Evolutionary conservation across 2,888 invertebrate genomes (phyloP), one percentile per base, ranked within the genome.

Genomic region (Stenodera caucasica): DNA sequence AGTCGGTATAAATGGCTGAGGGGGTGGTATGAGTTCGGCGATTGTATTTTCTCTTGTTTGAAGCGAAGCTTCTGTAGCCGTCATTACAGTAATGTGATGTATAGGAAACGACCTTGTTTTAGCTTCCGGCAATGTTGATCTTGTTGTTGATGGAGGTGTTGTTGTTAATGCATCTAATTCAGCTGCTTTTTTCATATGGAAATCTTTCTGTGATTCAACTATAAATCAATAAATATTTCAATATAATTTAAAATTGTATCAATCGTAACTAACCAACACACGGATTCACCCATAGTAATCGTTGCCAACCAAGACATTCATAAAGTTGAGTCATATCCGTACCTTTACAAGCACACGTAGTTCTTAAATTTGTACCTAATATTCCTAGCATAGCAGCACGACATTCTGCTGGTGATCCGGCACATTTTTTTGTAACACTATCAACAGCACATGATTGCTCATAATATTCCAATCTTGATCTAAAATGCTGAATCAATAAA

Each of bases 381-480:
- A 95, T 94, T 14, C 92, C 92, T 55, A 95, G 84, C 81, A 95
- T 90, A 3, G 95, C 94, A 55, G 88, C 85, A 52, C 94, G 86
- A 81, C 96, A 96, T 51, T 90, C 90, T n/a, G 88, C 85, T 0
- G 92, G 88, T 0, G 92, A 88, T 0, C 94, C 94, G 0, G 94
- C 94, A 77, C 95, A 96, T 70, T 92, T 91, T 77, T 91, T 91
- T 30, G 94, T 94, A 52, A 92, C 90, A 57, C 92, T 92, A 78
- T 95, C 94, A 54, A 94, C 93, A 0, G 94, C 93, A 80, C 95
- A 96, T 71, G 92, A 91, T 78, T 94, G 94, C 80, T 94, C 94
- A 80, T 92, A 95, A 80, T 89, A 88, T 78, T 95, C 93, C 71
- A 95, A 81, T 67, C 92, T 90, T 54, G 86, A 83, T 78, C 94